phyloP scores from a whole-genome alignment of 2,113 vertebrate species.

The Burhinus bistriatus region DNA sequence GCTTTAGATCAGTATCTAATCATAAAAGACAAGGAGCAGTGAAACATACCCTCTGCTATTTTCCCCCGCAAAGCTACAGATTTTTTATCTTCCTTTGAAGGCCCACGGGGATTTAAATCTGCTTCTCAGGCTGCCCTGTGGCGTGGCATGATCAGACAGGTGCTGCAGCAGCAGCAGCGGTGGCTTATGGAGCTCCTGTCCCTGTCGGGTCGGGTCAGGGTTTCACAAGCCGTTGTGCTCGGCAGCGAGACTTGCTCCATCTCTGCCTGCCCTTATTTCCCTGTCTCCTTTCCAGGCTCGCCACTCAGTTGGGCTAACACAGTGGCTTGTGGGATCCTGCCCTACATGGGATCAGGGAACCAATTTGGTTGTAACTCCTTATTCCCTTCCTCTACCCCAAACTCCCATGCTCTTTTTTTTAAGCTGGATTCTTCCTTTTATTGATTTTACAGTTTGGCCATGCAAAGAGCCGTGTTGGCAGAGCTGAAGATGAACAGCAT shows the following conservation, averaged over 20 bases:
- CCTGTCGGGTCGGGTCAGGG: not conserved
- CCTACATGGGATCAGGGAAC: not conserved
- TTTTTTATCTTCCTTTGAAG: not conserved
- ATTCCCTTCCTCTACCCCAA: not conserved
- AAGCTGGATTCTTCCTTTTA: not conserved
- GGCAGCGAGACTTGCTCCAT: not conserved
- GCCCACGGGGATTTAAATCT: not conserved
- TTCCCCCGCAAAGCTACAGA: not conserved
- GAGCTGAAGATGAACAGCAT: not conserved
- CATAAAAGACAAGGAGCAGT: not conserved
- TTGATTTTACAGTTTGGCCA: not conserved
- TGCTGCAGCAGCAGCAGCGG: not conserved
- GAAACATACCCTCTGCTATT: not conserved
- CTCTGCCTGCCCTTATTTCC: not conserved
- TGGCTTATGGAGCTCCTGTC: not conserved
- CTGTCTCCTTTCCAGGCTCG: not conserved
- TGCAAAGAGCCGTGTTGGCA: not conserved
- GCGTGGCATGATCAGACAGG: not conserved
- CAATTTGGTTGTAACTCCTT: not conserved
- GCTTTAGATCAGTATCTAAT: not conserved
- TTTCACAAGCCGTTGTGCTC: not conserved
- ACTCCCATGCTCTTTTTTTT: not conserved
- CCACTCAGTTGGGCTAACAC: rapidly evolving
- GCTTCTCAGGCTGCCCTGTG: not conserved
- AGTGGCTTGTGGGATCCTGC: not conserved